These are phyloP conservation scores for Zaprionus lineosus DNA, from an alignment of 2,888 invertebrate species.

Conservation along the genomic window DNA sequence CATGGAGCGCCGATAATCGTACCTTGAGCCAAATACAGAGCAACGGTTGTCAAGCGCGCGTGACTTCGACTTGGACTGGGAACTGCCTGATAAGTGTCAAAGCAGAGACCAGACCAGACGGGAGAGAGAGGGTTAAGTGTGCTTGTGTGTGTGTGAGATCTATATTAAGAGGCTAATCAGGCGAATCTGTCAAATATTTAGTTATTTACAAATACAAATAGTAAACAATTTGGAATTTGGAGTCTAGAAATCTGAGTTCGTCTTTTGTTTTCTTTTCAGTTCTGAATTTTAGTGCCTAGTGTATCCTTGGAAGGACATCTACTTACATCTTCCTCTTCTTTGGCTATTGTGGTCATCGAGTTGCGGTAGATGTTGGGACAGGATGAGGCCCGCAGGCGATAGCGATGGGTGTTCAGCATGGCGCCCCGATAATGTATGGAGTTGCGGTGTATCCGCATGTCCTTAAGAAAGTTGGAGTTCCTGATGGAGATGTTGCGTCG, in stretches of 20 bases:
- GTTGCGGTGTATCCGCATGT: slow-evolving; percentile 88
- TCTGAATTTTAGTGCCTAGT: too few relatives aligned
- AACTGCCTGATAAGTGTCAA: slow-evolving; percentile 32
- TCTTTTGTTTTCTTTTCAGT: too few relatives aligned
- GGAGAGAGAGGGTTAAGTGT: slow-evolving; percentile 21
- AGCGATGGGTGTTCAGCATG: slow-evolving; percentile 91
- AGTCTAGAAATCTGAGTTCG: too few relatives aligned
- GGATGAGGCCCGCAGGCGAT: slow-evolving; percentile 92
- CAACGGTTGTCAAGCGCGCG: slow-evolving; percentile 40
- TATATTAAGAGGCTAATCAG: too few relatives aligned
- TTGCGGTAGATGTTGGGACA: slow-evolving; percentile 95
- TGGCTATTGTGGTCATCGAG: slow-evolving; percentile 93
- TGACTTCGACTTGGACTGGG: slow-evolving; percentile 43
- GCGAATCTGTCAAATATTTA: too few relatives aligned
- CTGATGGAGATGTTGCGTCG: slow-evolving; percentile 80
- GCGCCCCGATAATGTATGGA: slow-evolving; percentile 94
- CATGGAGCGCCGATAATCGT: slow-evolving; percentile 31
- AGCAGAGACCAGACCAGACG: not conserved
- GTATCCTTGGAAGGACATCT: too few relatives aligned
- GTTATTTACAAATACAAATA: too few relatives aligned
- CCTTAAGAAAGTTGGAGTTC: slow-evolving; percentile 87
- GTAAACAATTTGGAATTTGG: too few relatives aligned
- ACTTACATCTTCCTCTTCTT: slow-evolving; percentile 89
- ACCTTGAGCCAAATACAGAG: slow-evolving; percentile 37
- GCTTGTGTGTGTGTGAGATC: too few relatives aligned